These are phyloP conservation scores for Mugil cephalus DNA, from an alignment of 2,113 vertebrate species.

Conservation along the genomic window DNA sequence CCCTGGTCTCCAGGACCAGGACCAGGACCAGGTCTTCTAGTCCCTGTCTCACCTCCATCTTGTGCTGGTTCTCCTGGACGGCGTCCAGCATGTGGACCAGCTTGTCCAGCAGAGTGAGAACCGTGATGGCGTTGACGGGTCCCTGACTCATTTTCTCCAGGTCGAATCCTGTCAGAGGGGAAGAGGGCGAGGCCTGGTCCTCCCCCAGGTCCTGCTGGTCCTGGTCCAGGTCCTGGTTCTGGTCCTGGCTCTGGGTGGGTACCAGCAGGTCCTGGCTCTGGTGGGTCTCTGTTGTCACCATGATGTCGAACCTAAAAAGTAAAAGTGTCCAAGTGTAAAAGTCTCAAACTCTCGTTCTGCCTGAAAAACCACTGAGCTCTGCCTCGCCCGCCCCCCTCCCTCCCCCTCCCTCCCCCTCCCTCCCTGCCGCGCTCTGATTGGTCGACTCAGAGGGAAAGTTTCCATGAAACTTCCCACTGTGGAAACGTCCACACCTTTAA, in stretches of 20 bases:
- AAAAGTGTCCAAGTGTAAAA: no score
- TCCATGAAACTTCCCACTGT: conserved; percentile 49
- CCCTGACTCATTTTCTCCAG: conserved; percentile 64
- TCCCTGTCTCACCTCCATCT: conserved; percentile 86
- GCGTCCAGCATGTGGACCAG: conserved; percentile 94
- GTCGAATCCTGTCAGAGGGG: conserved; percentile 33
- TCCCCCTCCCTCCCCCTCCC: neutral
- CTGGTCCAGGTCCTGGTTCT: conserved; percentile 13
- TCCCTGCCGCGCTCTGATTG: conserved; percentile 49
- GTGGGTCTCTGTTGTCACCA: conserved; percentile 76
- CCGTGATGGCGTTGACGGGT: conserved; percentile 95
- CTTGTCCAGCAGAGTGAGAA: conserved; percentile 94
- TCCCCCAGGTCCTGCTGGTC: conserved; percentile 45
- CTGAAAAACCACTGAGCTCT: conserved; percentile 4
- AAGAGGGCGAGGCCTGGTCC: conserved; percentile 55
- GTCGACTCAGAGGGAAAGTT: conserved; percentile 56
- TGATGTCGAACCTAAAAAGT: conserved; percentile 42
- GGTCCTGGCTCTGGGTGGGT: conserved; percentile 69
- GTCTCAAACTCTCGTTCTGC: neutral
- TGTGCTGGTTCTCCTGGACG: conserved; percentile 92
- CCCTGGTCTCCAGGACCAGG: no score
- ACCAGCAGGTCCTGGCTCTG: conserved; percentile 83
- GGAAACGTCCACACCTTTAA: conserved; percentile 68
- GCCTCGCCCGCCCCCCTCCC: neutral
- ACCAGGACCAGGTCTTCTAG: no score